Evolutionary conservation across 2,888 invertebrate genomes (phyloP).

Genomic region (Nymphalis polychloros): DNA sequence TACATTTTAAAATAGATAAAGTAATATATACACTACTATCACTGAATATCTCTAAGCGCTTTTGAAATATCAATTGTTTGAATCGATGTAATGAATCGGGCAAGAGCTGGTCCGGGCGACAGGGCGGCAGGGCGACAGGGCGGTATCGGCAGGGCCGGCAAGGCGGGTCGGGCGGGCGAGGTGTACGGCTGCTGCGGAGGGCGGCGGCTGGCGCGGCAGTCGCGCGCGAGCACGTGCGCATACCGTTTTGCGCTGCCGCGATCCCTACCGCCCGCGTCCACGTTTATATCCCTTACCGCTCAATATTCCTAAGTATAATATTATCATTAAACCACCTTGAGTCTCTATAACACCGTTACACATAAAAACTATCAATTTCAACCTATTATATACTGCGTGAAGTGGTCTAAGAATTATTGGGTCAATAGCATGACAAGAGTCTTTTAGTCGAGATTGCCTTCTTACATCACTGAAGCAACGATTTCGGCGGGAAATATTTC

Average conservation of each 20-base stretch:
- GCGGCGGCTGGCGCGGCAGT: slow-evolving; percentile 67
- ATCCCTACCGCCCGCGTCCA: slow-evolving; percentile 54
- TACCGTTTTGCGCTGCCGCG: slow-evolving; percentile 64
- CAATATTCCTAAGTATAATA: slow-evolving; percentile 51
- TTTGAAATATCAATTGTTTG: slow-evolving; percentile 46
- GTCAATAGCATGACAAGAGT: slow-evolving; percentile 64
- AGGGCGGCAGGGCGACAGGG: slow-evolving; percentile 38
- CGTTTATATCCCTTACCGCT: slow-evolving; percentile 52
- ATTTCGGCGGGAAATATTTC: slow-evolving; percentile 73
- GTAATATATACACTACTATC: background rate
- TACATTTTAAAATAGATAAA: background rate
- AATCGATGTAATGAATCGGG: slow-evolving; percentile 53
- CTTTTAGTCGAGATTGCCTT: slow-evolving; percentile 57
- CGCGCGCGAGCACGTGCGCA: slow-evolving; percentile 77
- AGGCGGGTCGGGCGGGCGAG: slow-evolving; percentile 60
- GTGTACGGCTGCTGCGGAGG: slow-evolving; percentile 59
- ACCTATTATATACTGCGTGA: slow-evolving; percentile 27
- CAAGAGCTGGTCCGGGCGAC: slow-evolving; percentile 44
- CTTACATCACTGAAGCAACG: slow-evolving; percentile 68
- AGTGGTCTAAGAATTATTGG: slow-evolving; percentile 59
- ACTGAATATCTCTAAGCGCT: slow-evolving; percentile 40
- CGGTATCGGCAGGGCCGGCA: slow-evolving; percentile 49
- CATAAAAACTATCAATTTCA: slow-evolving; percentile 1
- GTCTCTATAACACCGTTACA: slow-evolving; percentile 5
- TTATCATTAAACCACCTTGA: slow-evolving; percentile 23